Evolutionary conservation across 1,140 invertebrate genomes (phyloP).

Genomic region (Drosophila aff.): DNA sequence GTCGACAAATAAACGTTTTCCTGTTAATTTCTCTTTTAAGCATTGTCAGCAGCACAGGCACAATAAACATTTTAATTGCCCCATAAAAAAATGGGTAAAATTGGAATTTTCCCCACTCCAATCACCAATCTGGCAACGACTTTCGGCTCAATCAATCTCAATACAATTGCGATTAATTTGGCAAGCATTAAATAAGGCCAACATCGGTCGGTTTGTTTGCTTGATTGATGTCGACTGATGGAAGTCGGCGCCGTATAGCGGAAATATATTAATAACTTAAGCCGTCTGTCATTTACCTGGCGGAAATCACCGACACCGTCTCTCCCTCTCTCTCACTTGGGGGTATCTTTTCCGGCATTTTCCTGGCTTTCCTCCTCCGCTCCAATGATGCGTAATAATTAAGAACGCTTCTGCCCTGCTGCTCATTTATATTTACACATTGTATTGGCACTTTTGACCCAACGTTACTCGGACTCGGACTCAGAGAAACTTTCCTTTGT

Average conservation of each 20-base stretch:
- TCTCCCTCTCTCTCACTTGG: background rate
- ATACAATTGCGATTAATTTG: conserved; percentile 71
- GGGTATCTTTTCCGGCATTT: conserved; percentile 31
- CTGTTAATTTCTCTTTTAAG: conserved; percentile 42
- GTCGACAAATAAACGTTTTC: conserved; percentile 28
- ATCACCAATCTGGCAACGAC: conserved; percentile 4
- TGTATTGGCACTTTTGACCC: conserved; percentile 76
- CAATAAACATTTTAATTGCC: conserved; percentile 66
- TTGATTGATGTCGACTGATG: conserved; percentile 61
- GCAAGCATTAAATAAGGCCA: conserved; percentile 34
- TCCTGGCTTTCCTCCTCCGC: conserved; percentile 1
- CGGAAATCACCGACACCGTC: conserved; percentile 37
- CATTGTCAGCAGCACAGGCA: conserved; percentile 41
- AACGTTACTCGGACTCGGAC: conserved; percentile 39
- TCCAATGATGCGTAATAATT: conserved; percentile 67
- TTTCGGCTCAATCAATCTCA: conserved; percentile 63
- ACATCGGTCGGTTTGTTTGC: conserved; percentile 22
- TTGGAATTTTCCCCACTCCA: conserved; percentile 1
- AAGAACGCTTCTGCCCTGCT: conserved; percentile 36
- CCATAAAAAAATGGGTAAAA: conserved; percentile 26
- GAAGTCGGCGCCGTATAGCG: conserved; percentile 12
- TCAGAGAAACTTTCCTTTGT: conserved; percentile 58
- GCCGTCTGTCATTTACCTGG: conserved; percentile 57
- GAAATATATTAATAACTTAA: conserved; percentile 68
- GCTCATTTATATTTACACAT: conserved; percentile 73